Conservation (phyloP, 2,888 invertebrate species). For the Netelia inedita region DNA sequence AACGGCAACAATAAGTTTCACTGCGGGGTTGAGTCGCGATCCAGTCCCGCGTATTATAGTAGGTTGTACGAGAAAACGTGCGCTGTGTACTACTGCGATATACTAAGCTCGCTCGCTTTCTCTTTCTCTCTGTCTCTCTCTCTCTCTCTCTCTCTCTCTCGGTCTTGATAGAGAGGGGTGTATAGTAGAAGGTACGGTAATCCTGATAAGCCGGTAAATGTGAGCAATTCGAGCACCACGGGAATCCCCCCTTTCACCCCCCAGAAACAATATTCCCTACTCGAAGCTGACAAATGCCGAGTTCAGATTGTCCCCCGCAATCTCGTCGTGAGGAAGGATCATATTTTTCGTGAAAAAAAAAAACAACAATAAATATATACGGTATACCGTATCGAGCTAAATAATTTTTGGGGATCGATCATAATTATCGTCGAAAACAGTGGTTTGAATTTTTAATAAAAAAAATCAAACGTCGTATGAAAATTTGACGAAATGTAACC, state of each 20-base stretch:
- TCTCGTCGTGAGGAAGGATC: slow-evolving; percentile 57
- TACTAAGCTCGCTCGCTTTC: slow-evolving; percentile 18
- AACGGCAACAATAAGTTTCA: slow-evolving; percentile 53
- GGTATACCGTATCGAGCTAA: no score
- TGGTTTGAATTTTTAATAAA: no score
- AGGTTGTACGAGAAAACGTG: slow-evolving; percentile 49
- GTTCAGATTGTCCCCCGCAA: slow-evolving; percentile 62
- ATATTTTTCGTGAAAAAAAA: slow-evolving; percentile 61
- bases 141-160: no score
- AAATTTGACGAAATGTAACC: no score
- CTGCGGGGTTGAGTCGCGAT: slow-evolving; percentile 25
- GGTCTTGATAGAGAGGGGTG: slow-evolving; percentile 35
- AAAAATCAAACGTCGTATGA: no score
- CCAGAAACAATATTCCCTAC: slow-evolving; percentile 79
- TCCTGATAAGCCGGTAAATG: slow-evolving; percentile 81
- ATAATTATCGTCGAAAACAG: no score
- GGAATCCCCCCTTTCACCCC: slow-evolving; percentile 60
- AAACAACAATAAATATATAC: slow-evolving; percentile 9
- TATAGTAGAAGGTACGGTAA: slow-evolving; percentile 71
- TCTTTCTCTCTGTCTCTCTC: no score
- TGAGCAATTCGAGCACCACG: slow-evolving; percentile 79
- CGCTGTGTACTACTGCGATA: slow-evolving; percentile 48
- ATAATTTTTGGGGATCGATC: no score
- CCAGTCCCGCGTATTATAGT: slow-evolving; percentile 35
- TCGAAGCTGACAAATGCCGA: slow-evolving; percentile 74